These are phyloP conservation scores for Crocidura indochinensis DNA, from an alignment of 2,797 vertebrate genomes.

Conservation along the genomic window DNA sequence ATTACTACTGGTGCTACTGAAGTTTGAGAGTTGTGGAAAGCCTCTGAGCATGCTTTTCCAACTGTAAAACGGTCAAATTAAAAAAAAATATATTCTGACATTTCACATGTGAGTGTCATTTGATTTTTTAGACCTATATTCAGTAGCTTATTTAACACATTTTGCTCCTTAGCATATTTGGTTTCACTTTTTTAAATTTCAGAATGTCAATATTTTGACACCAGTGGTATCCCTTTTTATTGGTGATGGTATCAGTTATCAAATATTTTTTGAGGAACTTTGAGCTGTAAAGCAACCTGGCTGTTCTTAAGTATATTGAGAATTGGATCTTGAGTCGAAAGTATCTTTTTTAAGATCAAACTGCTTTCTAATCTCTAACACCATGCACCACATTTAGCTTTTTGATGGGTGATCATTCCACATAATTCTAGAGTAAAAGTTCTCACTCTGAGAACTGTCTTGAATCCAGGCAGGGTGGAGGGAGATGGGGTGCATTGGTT, in stretches of 20 bases:
- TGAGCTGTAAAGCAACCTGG: neutral
- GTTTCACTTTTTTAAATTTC: constrained; percentile 44
- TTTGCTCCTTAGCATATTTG: constrained; percentile 52
- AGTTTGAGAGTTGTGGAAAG: constrained; percentile 60
- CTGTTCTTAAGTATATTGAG: neutral
- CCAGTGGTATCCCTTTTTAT: constrained; percentile 19
- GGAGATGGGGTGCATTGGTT: no score
- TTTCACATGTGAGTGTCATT: constrained; percentile 76
- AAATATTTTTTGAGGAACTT: neutral
- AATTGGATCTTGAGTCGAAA: constrained; percentile 37
- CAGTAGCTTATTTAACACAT: constrained; percentile 54
- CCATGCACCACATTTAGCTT: neutral
- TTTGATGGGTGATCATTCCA: neutral
- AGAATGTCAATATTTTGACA: constrained; percentile 57
- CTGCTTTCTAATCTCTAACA: neutral
- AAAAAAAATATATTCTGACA: constrained; percentile 69
- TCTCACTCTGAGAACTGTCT: no score
- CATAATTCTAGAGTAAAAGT: constrained; percentile 1
- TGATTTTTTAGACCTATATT: constrained; percentile 51
- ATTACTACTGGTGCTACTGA: neutral
- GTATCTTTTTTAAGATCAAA: neutral
- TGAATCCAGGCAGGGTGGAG: no score
- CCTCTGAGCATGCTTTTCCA: constrained; percentile 52
- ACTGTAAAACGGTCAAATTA: constrained; percentile 70
- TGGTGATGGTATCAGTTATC: constrained; percentile 16